Conservation (phyloP, 2,797 vertebrate genomes). For the Lepus townsendii region DNA sequence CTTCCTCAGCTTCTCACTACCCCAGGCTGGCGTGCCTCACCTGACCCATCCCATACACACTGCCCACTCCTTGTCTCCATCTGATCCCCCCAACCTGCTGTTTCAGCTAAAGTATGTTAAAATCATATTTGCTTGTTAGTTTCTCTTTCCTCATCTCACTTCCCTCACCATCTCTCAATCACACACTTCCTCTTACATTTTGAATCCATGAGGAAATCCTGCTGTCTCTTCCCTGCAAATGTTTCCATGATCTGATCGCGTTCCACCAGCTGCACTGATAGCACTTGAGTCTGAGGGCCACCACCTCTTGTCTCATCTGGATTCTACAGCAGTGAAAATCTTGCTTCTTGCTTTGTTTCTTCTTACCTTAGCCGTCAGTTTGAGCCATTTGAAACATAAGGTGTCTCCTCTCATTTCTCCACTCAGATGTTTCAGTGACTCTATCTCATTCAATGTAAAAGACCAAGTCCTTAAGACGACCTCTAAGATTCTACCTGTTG, state of each 20-base stretch:
- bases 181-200: neutral
- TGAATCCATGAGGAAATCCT: neutral
- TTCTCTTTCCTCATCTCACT: neutral
- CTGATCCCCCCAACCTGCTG: too few species aligned
- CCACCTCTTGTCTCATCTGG: too few species aligned
- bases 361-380: neutral
- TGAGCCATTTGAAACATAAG: neutral
- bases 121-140: neutral
- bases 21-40: neutral
- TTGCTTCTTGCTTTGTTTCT: neutral
- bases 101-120: neutral
- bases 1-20: neutral
- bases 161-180: neutral
- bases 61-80: neutral
- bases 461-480: neutral
- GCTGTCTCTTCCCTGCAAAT: neutral
- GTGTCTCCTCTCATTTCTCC: neutral
- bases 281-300: neutral
- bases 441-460: neutral
- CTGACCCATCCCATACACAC: neutral
- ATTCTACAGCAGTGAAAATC: neutral
- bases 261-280: neutral
- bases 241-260: neutral
- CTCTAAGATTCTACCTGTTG: neutral
- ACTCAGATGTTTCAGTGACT: neutral